These are phyloP conservation scores for Avahi laniger DNA, from an alignment of 2,797 vertebrate species.

Conservation along the genomic window DNA sequence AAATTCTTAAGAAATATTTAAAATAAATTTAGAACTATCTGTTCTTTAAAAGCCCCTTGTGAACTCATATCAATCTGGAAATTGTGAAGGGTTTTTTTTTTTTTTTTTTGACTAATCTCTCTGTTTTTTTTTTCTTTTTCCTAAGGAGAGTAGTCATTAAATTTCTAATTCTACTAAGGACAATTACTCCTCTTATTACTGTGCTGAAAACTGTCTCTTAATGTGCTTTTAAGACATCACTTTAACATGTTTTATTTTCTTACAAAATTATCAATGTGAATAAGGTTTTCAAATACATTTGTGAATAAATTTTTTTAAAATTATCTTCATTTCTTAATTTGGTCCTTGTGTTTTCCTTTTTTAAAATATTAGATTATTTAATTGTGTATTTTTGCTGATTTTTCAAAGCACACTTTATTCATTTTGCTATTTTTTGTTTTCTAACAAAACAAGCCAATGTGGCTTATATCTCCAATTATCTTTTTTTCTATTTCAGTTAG, in stretches of 20 bases:
- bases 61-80: neutral
- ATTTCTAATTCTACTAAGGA: neutral
- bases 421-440: neutral
- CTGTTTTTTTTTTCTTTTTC: neutral
- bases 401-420: neutral
- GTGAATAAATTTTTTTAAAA: neutral
- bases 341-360: neutral
- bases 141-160: neutral
- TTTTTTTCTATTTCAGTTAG: neutral
- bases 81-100: neutral
- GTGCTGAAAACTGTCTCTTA: neutral
- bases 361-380: neutral
- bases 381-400: neutral
- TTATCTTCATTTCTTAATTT: neutral
- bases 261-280: neutral
- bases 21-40: neutral
- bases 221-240: neutral
- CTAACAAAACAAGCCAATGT: neutral
- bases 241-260: neutral
- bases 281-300: neutral
- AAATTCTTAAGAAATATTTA: neutral
- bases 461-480: neutral
- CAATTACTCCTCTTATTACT: neutral
- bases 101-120: neutral
- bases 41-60: neutral